Evolutionary conservation across 2,797 vertebrate species (phyloP).

Genomic region (Tadarida brasiliensis): DNA sequence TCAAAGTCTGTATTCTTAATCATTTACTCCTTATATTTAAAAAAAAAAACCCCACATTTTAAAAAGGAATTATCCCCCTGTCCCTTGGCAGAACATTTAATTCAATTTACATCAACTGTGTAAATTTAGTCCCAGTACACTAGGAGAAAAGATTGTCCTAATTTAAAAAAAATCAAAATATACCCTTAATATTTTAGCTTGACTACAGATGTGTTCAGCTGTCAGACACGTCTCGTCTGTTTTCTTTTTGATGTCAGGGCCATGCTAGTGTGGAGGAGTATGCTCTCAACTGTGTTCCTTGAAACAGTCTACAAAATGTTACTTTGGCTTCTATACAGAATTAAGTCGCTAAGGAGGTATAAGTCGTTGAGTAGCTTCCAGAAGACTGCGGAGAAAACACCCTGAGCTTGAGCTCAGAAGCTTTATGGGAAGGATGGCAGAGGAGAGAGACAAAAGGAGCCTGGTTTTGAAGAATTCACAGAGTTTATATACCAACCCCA

Average conservation of each 20-base stretch:
- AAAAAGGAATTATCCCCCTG: constrained; percentile 14
- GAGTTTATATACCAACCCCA: neutral
- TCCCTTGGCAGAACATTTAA: constrained; percentile 50
- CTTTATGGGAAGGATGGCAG: neutral
- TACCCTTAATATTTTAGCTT: neutral
- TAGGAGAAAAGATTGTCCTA: neutral
- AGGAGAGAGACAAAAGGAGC: neutral
- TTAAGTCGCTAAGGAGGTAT: neutral
- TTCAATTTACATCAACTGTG: neutral
- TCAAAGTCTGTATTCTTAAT: neutral
- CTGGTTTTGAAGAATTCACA: constrained; percentile 8
- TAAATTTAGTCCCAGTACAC: neutral
- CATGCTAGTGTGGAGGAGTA: neutral
- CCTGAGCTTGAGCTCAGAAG: neutral
- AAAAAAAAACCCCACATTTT: neutral
- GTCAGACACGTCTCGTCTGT: neutral
- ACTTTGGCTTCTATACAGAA: neutral
- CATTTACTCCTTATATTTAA: neutral
- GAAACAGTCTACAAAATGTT: neutral
- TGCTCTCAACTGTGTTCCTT: neutral
- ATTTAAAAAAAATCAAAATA: constrained; percentile 40
- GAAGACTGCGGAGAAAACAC: neutral
- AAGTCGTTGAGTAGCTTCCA: neutral
- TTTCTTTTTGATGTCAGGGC: constrained; percentile 23
- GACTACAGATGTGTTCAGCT: neutral